Evolutionary conservation across 1,140 invertebrate species (phyloP).

Genomic region (Fopius arisanus): DNA sequence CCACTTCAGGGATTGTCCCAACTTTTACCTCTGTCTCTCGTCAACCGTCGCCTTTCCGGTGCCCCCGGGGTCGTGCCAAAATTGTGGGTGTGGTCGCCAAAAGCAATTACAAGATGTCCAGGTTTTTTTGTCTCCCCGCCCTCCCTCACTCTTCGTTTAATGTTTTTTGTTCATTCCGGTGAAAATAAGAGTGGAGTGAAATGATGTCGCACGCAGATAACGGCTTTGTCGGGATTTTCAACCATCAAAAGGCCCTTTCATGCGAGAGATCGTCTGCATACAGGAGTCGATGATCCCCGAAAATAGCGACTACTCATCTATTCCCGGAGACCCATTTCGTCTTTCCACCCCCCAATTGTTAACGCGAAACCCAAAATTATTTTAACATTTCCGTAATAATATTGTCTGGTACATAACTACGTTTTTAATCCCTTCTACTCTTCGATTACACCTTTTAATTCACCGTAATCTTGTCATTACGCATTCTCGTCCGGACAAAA

Average conservation of each 20-base stretch:
- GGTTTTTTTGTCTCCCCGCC: not conserved
- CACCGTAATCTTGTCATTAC: slow-evolving; percentile 53
- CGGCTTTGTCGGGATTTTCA: not conserved
- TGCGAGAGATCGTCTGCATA: not conserved
- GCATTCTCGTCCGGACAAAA: slow-evolving; percentile 29
- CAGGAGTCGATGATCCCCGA: slow-evolving; percentile 16
- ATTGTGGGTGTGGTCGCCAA: slow-evolving; percentile 27
- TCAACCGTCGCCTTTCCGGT: slow-evolving; percentile 29
- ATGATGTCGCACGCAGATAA: no score
- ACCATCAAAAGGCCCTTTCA: not conserved
- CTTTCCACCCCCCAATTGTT: slow-evolving; percentile 18
- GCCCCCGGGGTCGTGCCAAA: slow-evolving; percentile 8
- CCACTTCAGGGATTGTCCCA: slow-evolving; percentile 6
- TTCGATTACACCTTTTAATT: slow-evolving; percentile 38
- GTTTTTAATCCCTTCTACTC: slow-evolving; percentile 1
- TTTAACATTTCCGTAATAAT: slow-evolving; percentile 46
- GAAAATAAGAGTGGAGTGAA: not conserved
- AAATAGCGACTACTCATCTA: slow-evolving; percentile 10
- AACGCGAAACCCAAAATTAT: slow-evolving; percentile 45
- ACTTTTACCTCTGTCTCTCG: slow-evolving; percentile 12
- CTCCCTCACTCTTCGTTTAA: not conserved
- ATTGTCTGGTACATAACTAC: slow-evolving; percentile 39
- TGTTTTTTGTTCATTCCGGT: not conserved
- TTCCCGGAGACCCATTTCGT: slow-evolving; percentile 6
- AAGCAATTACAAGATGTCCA: slow-evolving; percentile 18